These are phyloP conservation scores for Mesocricetus auratus DNA, from an alignment of 2,113 vertebrate species.

Conservation along the genomic window DNA sequence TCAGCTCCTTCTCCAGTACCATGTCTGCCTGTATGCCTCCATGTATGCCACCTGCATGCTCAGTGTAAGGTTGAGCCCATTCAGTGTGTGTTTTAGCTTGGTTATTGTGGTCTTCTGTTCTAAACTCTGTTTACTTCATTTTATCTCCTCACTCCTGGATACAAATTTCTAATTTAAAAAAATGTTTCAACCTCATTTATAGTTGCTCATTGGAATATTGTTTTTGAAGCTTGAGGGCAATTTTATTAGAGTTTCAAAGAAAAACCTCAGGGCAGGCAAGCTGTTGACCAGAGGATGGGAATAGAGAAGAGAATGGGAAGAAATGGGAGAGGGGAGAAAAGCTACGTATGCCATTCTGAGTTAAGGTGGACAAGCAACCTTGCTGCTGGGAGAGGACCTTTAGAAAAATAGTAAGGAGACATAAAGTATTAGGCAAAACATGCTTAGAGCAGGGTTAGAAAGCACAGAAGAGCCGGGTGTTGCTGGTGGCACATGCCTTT, in stretches of 20 bases:
- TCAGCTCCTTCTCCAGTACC: background rate
- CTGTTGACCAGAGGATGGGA: background rate
- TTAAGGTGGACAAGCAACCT: background rate
- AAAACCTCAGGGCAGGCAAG: background rate
- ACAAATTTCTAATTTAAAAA: background rate
- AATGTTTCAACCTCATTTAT: conserved; percentile 23
- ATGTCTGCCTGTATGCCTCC: background rate
- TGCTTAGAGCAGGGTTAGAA: background rate
- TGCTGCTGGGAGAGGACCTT: background rate
- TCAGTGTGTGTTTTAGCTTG: background rate
- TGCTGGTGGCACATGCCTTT: accelerated
- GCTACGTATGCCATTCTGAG: background rate
- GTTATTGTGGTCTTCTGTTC: background rate
- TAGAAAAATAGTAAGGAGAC: background rate
- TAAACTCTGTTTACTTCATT: background rate
- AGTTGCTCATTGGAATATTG: conserved; percentile 26
- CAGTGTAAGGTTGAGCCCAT: background rate
- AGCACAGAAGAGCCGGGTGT: background rate
- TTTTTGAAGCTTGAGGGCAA: background rate
- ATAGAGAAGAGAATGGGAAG: background rate
- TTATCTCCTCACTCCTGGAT: background rate
- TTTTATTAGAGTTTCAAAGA: background rate
- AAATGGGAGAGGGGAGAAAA: background rate
- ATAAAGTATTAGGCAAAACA: background rate
- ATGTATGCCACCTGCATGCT: too few species aligned